Evolutionary conservation across 2,797 vertebrate species (phyloP), one percentile per base, ranked within the genome.

Genomic region (Gobio occitaniae): DNA sequence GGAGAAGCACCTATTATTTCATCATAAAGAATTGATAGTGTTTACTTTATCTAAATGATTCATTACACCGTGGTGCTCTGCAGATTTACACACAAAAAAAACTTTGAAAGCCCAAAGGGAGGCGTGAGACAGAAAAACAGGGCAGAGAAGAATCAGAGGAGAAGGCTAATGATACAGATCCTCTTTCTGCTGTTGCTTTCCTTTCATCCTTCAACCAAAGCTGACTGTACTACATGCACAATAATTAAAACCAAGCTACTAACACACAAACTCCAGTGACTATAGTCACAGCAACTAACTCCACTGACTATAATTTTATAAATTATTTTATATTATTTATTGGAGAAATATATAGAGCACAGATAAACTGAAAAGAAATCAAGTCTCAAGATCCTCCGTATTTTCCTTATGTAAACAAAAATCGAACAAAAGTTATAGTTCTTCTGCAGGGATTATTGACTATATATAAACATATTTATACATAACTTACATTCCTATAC

Each of bases 191-290:
- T 63, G 59, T 65, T 32, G 56, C 59, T 48, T 48, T 65, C 16
- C 77, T 65, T 29, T 79, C 77, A 79, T 79, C 59, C 29, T 79
- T 32, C 25, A 1, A 65, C 56, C 38, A 56, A 78, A 25, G 16
- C 69, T 82, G 79, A 81, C 66, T 54, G 83, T 66, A 90, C 91
- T 85, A 71, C 78, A 83, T 88, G 88, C 84, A 91, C 92, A 90
- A 59, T 54, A 94, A 93, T 94, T 92, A 94, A 93, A 90, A 8
- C 41, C 8, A 44, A 44, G 85, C 75, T 77, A 77, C 19, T 41
- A 41, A 41, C 54, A 44, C 54, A 77, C 75, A 77, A 59, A 38
- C 52, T 77, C 19, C 11, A 75, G 29, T 36, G 48, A 54, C 29
- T 11, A 48, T 16, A 72, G 44, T 29, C 44, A 72, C 52, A 56